phyloP scores from a whole-genome alignment of 2,113 vertebrate species.

The Nothoprocta perdicaria region DNA sequence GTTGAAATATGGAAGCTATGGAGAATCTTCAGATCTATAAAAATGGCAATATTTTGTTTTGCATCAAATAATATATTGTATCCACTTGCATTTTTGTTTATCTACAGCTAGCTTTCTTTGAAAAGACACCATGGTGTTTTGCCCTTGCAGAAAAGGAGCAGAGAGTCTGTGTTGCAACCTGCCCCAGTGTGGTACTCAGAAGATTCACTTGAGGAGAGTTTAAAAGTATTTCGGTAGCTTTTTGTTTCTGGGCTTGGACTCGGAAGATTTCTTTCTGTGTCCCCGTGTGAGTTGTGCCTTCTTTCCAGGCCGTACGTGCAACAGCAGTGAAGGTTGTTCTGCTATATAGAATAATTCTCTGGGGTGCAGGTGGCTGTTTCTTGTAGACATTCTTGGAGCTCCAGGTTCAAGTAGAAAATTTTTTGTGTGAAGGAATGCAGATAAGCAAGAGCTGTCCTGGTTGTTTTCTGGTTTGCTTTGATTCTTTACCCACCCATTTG shows the following conservation, averaged over 20 bases:
- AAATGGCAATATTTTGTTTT: background rate
- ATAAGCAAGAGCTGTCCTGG: accelerated
- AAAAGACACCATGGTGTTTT: background rate
- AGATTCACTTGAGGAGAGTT: background rate
- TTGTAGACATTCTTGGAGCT: background rate
- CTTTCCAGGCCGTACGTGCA: background rate
- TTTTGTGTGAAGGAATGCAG: background rate
- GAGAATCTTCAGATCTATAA: background rate
- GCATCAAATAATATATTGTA: background rate
- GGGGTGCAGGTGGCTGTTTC: background rate
- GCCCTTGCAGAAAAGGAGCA: background rate
- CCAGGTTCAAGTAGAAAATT: background rate
- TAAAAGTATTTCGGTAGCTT: background rate
- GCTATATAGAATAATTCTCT: background rate
- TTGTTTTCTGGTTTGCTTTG: background rate
- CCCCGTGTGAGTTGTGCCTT: background rate
- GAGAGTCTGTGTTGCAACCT: background rate
- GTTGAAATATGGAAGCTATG: background rate
- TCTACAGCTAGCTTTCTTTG: background rate
- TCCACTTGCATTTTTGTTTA: background rate
- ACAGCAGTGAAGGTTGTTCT: background rate
- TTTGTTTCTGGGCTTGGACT: background rate
- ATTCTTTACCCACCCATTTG: background rate
- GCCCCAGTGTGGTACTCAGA: accelerated
- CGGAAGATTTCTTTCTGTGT: background rate